Evolutionary conservation across 2,797 vertebrate species (phyloP), one percentile per base, ranked within the genome.

Genomic region (Momotus momota): DNA sequence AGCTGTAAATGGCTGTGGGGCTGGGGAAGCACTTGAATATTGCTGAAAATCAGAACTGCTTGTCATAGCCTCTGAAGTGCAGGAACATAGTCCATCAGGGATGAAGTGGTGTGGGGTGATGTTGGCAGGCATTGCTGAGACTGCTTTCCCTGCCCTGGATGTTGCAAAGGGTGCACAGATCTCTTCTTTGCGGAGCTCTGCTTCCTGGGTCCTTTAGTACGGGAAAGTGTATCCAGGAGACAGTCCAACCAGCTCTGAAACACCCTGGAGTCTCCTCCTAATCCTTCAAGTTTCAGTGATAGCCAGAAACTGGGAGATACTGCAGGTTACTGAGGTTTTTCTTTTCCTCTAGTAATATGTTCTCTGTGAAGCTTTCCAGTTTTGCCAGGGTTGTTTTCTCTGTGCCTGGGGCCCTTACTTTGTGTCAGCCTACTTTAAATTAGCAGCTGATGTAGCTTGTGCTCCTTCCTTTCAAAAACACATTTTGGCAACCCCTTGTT

Each of bases 61-160:
- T 67, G 12, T 57, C 1, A 7, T 19, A n/a, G 38, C 6, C 33
- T 55, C 33, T 46, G 33, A 43, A 54, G 20, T 3, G 2, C 33
- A 48, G 61, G 61, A 86, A 35, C 20, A 0, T 2, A 31, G 31
- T 43, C n/a, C 9, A 5, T 5, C 0, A 3, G 9, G 40, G 40
- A 54, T 64, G 48, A 62, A 67, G 40, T 20, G 5, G 3, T 22
- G 23, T 6, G 15, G 29, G 57, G 35, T 31, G 29, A 31, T 35
- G 23, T 33, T 75, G 57, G 35, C 14, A 26, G 33, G 25, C 17
- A 7, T 17, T 33, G n/a, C 43, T 66, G 35, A 35, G 35, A 25
- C 58, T 66, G 25, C 17, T 46, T n/a, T 81, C 25, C 33, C 48
- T 57, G 10, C 22, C 33, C 54, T 52, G 33, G 12, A 31, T 6